Evolutionary conservation across 2,888 invertebrate genomes (phyloP).

Genomic region (Ornithoptera priamus): DNA sequence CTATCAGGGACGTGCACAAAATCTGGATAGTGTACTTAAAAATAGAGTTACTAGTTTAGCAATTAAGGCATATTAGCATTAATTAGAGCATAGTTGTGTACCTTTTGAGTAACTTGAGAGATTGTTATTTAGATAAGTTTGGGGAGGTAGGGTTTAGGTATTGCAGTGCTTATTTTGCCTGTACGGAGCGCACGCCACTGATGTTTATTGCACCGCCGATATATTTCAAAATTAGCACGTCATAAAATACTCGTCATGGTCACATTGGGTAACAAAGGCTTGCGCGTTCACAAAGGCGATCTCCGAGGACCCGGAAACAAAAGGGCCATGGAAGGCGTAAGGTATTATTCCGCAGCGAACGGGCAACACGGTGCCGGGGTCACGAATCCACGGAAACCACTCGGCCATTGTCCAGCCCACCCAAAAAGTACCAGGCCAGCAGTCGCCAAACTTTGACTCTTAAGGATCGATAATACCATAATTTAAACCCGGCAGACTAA

Average conservation of each 20-base stretch:
- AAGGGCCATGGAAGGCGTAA: constrained; percentile 26
- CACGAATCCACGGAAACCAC: constrained; percentile 29
- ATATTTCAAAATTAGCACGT: not conserved
- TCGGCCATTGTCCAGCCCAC: constrained; percentile 36
- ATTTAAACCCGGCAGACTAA: too few species aligned
- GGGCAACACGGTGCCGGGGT: constrained; percentile 40
- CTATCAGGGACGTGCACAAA: too few species aligned
- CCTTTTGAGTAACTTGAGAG: too few species aligned
- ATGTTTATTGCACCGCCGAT: not conserved
- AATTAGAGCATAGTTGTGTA: too few species aligned
- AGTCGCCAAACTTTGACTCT: too few species aligned
- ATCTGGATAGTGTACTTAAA: too few species aligned
- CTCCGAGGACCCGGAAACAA: constrained; percentile 40
- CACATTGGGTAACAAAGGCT: constrained; percentile 15
- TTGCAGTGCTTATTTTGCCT: too few species aligned
- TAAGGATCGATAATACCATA: too few species aligned
- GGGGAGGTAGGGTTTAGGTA: too few species aligned
- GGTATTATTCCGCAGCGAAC: constrained; percentile 39
- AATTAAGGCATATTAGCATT: too few species aligned
- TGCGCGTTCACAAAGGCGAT: constrained; percentile 12
- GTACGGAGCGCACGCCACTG: not conserved
- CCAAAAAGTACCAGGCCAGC: constrained; percentile 28
- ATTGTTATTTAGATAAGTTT: too few species aligned
- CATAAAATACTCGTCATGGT: constrained; percentile 5
- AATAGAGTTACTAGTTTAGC: too few species aligned